A percentile compares a stretch with the other conserved stretches of the same genome.
Conservation (phyloP, 2,888 invertebrate species). For the Buathra laborator region DNA sequence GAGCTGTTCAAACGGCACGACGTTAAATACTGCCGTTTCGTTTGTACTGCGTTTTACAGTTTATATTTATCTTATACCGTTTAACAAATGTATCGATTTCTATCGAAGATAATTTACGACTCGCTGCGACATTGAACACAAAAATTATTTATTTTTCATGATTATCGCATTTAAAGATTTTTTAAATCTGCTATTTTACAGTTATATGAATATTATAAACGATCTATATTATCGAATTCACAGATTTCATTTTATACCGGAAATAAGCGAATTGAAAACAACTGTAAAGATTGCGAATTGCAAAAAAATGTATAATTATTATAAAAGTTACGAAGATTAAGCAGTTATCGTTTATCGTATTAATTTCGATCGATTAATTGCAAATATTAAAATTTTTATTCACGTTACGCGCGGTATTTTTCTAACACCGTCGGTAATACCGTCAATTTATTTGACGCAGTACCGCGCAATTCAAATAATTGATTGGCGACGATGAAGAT, state of each 20-base stretch:
- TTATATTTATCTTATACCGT: not conserved
- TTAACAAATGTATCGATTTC: not conserved
- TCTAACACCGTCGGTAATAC: not conserved
- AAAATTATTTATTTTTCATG: too few species aligned
- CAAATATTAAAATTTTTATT: not conserved
- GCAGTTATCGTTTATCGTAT: too few species aligned
- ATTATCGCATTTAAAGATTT: too few species aligned
- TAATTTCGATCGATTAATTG: not conserved
- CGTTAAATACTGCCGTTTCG: not conserved
- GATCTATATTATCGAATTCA: too few species aligned
- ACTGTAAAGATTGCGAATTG: too few species aligned
- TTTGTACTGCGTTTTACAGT: not conserved
- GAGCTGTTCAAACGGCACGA: not conserved
- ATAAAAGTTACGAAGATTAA: too few species aligned
- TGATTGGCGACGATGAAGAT: conserved; percentile 53
- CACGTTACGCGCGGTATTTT: not conserved
- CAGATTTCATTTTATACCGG: too few species aligned
- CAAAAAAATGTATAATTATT: too few species aligned
- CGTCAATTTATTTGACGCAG: conserved; percentile 2
- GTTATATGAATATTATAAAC: too few species aligned
- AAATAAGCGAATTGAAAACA: too few species aligned
- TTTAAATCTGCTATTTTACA: too few species aligned
- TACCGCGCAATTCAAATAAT: conserved; percentile 31
- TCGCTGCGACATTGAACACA: not conserved
- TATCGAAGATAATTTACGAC: not conserved